Conservation (phyloP, 2,888 invertebrate species). For the Ischnura elegans region DNA sequence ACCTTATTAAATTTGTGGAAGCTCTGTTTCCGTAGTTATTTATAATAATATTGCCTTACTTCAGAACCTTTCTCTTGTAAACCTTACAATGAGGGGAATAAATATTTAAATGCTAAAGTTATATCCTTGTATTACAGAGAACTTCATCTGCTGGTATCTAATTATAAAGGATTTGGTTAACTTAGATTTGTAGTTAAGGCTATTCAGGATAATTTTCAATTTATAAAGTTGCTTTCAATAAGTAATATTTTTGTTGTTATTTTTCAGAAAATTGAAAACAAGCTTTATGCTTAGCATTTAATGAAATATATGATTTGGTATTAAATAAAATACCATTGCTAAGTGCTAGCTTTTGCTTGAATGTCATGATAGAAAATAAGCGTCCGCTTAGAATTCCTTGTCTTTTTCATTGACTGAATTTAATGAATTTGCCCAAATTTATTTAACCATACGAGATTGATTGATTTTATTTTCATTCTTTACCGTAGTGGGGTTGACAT, state of each 20-base stretch:
- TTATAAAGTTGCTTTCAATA: neutral
- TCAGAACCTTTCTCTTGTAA: neutral
- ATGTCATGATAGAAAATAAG: neutral
- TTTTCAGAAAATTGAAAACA: neutral
- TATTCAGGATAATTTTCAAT: neutral
- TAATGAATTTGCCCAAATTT: neutral
- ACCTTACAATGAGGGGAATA: neutral
- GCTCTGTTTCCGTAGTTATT: neutral
- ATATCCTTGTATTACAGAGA: neutral
- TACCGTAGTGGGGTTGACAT: neutral
- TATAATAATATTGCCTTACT: neutral
- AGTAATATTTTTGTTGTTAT: neutral
- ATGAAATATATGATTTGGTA: no score
- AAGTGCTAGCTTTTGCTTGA: no score
- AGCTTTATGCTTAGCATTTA: neutral
- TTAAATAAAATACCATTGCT: neutral
- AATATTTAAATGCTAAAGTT: neutral
- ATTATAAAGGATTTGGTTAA: neutral
- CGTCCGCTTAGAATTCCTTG: neutral
- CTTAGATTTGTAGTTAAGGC: neutral
- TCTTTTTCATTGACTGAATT: neutral
- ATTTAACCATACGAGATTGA: neutral
- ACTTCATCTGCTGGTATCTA: neutral
- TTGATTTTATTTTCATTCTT: neutral
- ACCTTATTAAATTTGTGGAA: neutral